A percentile compares a stretch with the other conserved stretches of the same genome.
Conservation (phyloP, 2,797 vertebrate species). For the Acrossocheilus fasciatus region DNA sequence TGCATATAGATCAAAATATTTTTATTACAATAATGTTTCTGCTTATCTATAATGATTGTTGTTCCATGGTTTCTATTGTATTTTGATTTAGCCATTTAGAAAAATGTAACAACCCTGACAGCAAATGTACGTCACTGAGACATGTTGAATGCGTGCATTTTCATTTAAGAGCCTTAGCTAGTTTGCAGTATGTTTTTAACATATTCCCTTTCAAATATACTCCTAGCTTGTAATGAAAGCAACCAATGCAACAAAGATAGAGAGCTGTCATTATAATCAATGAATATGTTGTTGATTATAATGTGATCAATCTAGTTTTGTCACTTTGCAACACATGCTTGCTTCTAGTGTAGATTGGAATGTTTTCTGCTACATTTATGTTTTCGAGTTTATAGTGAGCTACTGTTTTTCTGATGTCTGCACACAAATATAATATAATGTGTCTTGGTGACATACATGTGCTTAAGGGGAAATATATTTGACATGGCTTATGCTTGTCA, state of each 20-base stretch:
- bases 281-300: background rate
- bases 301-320: background rate
- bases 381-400: background rate
- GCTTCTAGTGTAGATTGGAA: background rate
- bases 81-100: conserved; percentile 52
- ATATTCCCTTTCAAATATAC: background rate
- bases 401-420: background rate
- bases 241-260: background rate
- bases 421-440: background rate
- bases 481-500: conserved; percentile 54
- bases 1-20: conserved; percentile 44
- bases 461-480: conserved; percentile 25
- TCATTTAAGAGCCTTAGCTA: background rate
- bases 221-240: background rate
- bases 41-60: conserved; percentile 51
- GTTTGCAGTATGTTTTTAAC: background rate
- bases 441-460: background rate
- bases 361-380: background rate
- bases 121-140: conserved; percentile 5
- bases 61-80: conserved; percentile 53
- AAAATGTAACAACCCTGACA: conserved; percentile 33
- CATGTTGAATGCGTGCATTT: background rate
- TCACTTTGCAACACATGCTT: background rate
- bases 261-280: background rate
- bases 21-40: conserved; percentile 49